Evolutionary conservation across 2,888 invertebrate species (phyloP).

Genomic region (Netelia fuscicornis): DNA sequence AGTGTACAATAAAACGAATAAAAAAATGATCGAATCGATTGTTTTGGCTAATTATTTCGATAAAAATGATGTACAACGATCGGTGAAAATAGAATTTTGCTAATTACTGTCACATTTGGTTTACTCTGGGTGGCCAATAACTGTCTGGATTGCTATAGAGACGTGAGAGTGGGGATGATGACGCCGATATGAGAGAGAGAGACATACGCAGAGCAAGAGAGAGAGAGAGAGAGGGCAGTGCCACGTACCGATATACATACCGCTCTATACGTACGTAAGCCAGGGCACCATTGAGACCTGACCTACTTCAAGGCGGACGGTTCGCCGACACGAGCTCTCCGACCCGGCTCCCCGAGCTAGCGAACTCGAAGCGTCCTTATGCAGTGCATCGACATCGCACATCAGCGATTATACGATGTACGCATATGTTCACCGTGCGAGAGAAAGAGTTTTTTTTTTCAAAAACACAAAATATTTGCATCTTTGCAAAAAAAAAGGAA

Average conservation of each 20-base stretch:
- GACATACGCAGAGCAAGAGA: background rate
- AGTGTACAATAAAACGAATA: background rate
- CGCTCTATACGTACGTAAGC: conserved; percentile 45
- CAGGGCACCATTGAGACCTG: conserved; percentile 71
- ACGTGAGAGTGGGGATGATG: background rate
- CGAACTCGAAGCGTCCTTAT: conserved; percentile 45
- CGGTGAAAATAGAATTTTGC: background rate
- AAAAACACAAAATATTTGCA: background rate
- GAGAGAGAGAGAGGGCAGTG: conserved; percentile 26
- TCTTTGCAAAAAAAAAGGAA: background rate
- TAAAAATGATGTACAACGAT: background rate
- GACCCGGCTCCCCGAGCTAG: conserved; percentile 50
- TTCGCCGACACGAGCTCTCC: conserved; percentile 58
- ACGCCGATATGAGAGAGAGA: background rate
- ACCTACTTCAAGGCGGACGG: conserved; percentile 73
- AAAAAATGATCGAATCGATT: too few species aligned
- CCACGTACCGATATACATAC: conserved; percentile 51
- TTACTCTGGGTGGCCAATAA: background rate
- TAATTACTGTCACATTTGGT: background rate
- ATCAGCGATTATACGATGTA: conserved; percentile 19
- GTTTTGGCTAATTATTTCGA: too few species aligned
- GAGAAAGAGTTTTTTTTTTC: background rate
- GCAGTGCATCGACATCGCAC: conserved; percentile 28
- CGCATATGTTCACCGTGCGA: background rate
- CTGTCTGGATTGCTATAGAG: background rate